A percentile compares a stretch with the other conserved stretches of the same genome.
These are phyloP conservation scores for Eupeodes luniger DNA, from an alignment of 2,888 invertebrate species.

Conservation along the genomic window DNA sequence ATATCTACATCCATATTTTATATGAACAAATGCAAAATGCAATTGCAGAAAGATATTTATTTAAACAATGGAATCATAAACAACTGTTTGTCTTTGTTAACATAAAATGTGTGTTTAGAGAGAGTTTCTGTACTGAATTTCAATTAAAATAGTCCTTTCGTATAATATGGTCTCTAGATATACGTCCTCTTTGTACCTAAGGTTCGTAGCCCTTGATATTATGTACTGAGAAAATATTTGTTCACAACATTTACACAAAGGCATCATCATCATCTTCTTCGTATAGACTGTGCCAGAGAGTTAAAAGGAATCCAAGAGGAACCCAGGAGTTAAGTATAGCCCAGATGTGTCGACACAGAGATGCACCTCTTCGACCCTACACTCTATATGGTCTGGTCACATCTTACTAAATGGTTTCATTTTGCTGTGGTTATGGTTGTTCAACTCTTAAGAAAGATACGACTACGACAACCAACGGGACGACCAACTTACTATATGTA, in stretches of 20 bases:
- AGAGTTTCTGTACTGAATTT: constrained; percentile 52
- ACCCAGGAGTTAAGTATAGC: not conserved
- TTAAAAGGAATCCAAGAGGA: not conserved
- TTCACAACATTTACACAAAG: constrained; percentile 48
- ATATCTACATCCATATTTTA: not conserved
- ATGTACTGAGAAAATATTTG: constrained; percentile 51
- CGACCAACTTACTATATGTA: not conserved
- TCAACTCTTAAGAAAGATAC: not conserved
- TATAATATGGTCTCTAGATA: not conserved
- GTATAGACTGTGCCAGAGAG: not conserved
- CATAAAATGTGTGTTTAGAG: constrained; percentile 12
- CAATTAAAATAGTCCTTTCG: constrained; percentile 60
- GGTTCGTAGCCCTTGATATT: constrained; percentile 33
- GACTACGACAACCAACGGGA: not conserved
- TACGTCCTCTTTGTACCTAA: not conserved
- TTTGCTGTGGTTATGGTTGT: constrained; percentile 36
- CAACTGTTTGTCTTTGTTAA: constrained; percentile 45
- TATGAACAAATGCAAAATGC: constrained; percentile 29
- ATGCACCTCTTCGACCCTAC: not conserved
- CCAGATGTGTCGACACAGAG: constrained; percentile 29
- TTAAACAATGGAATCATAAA: constrained; percentile 54
- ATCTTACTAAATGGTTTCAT: constrained; percentile 58
- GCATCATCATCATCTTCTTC: not conserved
- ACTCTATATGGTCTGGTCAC: constrained; percentile 39
- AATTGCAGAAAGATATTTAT: constrained; percentile 62